Base-by-base conservation (phyloP, 2,797 vertebrate species). In the Ibycter americanus region DNA sequence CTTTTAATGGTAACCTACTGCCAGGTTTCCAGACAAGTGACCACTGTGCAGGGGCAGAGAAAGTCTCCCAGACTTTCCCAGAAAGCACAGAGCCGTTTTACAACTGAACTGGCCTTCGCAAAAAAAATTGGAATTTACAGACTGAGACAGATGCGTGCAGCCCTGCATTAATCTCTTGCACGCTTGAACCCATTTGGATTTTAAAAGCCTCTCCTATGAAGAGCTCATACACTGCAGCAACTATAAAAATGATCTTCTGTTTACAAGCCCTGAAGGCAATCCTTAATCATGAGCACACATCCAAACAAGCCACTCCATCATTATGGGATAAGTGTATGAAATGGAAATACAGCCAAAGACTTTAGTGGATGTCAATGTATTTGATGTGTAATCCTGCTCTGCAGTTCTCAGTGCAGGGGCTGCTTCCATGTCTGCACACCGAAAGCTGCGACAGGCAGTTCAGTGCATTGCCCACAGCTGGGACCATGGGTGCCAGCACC, bases 181-280 rank as follows among this genome's bases (percentile, higher is more conserved):
- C 0, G 9, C 83, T 63, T 72, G 65, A 87, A 83, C 58, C 86
- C 49, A 17, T 77, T 68, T 1, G 7, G 61, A 29, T 83, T 70
- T 74, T 56, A 94, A 92, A 80, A 81, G 74, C 89, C 73, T 83
- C 68, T 89, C 82, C 77, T 76, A 56, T 61, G 82, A 83, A 93
- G 86, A 93, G 83, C 47, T 94, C 89, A 51, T 59, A 51, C 55
- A 15, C 70, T 65, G 68, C 89, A 67, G 85, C 79, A 77, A 76
- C 71, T 89, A 71, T 71, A 66, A 89, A 94, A 92, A 72, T 61
- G 63, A 84, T 73, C 92, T 67, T 77, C 83, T 84, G 52, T 87
- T 77, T 80, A 54, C 59, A 67, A 81, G 71, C 83, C 77, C 89
- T 67, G 52, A 83, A 91, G 89, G 85, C 85, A 65, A 77, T 38